These are phyloP conservation scores for Limanda limanda DNA, from an alignment of 2,113 vertebrate species.

Conservation along the genomic window DNA sequence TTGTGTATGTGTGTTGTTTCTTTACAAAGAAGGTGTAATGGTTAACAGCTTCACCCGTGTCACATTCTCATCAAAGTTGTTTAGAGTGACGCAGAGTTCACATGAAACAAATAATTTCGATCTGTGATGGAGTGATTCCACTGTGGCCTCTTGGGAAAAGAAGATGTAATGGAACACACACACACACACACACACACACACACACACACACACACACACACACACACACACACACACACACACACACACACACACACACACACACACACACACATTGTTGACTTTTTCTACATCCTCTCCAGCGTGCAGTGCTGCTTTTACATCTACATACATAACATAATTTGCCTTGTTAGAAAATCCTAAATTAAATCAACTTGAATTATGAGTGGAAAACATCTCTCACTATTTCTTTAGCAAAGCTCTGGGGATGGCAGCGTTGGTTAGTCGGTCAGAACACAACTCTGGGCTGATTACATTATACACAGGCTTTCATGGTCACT, in stretches of 20 bases:
- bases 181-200: not conserved
- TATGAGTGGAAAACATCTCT: not conserved
- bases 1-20: conserved; percentile 20
- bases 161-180: not conserved
- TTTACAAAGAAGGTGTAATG: conserved; percentile 58
- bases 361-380: not conserved
- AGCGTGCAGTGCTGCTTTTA: not conserved
- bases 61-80: conserved; percentile 53
- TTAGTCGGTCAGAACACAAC: not conserved
- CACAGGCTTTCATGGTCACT: not conserved
- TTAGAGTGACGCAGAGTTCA: conserved; percentile 37
- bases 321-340: conserved; percentile 17
- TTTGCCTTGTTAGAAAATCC: conserved; percentile 1
- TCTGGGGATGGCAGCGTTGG: not conserved
- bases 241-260: not conserved
- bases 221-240: not conserved
- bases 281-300: conserved; percentile 21
- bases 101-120: conserved; percentile 43
- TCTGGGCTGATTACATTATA: not conserved
- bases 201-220: not conserved
- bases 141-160: conserved; percentile 17
- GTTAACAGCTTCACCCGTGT: conserved; percentile 55
- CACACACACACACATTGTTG: not conserved
- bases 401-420: not conserved
- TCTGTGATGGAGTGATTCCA: conserved; percentile 37